A percentile compares a stretch with the other conserved stretches of the same genome.
Conservation (phyloP, 2,888 invertebrate species). For the Morpho deidamia region DNA sequence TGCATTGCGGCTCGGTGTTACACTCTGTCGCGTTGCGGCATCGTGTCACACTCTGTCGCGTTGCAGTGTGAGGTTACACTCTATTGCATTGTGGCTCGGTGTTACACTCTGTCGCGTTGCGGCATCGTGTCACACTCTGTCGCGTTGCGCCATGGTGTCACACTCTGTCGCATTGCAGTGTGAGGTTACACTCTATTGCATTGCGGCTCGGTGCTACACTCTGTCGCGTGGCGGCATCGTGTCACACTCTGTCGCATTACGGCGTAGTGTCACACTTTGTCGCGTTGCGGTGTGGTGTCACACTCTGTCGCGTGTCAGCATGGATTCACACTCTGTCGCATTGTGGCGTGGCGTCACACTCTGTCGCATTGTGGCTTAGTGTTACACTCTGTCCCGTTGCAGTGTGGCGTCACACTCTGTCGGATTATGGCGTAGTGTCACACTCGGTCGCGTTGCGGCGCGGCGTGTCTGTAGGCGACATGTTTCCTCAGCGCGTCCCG, state of each 20-base stretch:
- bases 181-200: too few species aligned
- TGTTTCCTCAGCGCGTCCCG: conserved; percentile 92
- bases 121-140: conserved; percentile 56
- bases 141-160: too few species aligned
- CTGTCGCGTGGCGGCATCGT: background rate
- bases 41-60: background rate
- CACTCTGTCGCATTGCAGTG: too few species aligned
- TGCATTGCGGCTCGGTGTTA: too few species aligned
- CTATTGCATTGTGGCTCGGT: conserved; percentile 81
- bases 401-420: too few species aligned
- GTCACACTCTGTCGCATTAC: conserved; percentile 1
- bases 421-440: background rate
- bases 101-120: conserved; percentile 90
- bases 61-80: background rate
- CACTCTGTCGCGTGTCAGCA: conserved; percentile 90
- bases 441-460: background rate
- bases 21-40: too few species aligned
- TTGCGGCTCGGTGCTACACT: too few species aligned
- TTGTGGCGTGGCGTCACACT: too few species aligned
- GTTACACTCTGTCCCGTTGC: too few species aligned
- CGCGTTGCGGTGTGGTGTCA: conserved; percentile 93
- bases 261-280: conserved; percentile 72
- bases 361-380: too few species aligned
- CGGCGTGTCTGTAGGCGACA: conserved; percentile 90
- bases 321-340: too few species aligned